Percentiles rank a stretch among this genome's conserved stretches.
These are phyloP conservation scores for Drosophila lutescens DNA, from an alignment of 2,888 invertebrate genomes.

Conservation along the genomic window DNA sequence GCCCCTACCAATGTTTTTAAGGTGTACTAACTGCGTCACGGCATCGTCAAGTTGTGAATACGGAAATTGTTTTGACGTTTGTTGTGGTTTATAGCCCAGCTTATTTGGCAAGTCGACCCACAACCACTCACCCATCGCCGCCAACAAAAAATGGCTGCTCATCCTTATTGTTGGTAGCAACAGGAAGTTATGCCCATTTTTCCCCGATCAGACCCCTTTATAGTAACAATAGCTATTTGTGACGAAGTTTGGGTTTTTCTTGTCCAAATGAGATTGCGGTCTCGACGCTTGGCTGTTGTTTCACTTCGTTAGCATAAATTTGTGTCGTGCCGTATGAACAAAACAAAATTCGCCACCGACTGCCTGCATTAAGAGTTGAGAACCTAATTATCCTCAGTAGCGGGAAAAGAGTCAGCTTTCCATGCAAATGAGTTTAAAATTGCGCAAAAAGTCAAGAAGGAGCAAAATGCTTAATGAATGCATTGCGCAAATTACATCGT, in stretches of 20 bases:
- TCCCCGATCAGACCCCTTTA: slow-evolving; percentile 4
- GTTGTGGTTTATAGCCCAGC: slow-evolving; percentile 62
- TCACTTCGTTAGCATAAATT: slow-evolving; percentile 48
- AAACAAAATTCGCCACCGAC: slow-evolving; percentile 31
- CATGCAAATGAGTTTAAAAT: slow-evolving; percentile 65
- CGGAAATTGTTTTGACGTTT: slow-evolving; percentile 73
- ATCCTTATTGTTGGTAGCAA: slow-evolving; percentile 1
- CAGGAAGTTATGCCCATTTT: slow-evolving; percentile 12
- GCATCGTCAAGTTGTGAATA: slow-evolving; percentile 41
- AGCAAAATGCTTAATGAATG: slow-evolving; percentile 53
- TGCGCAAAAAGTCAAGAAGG: slow-evolving; percentile 21
- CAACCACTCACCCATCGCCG: neutral
- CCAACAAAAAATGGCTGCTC: neutral
- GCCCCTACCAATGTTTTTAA: slow-evolving; percentile 5
- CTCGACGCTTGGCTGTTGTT: slow-evolving; percentile 45
- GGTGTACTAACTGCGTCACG: slow-evolving; percentile 29
- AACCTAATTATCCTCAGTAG: slow-evolving; percentile 55
- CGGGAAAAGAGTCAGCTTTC: slow-evolving; percentile 33
- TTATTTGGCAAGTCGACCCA: slow-evolving; percentile 46
- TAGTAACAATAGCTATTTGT: slow-evolving; percentile 13
- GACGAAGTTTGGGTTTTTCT: slow-evolving; percentile 17
- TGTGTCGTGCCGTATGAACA: slow-evolving; percentile 20
- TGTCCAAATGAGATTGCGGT: slow-evolving; percentile 40
- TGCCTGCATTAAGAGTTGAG: slow-evolving; percentile 30
- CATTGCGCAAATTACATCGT: slow-evolving; percentile 52